phyloP scores from a whole-genome alignment of 2,888 invertebrate genomes.

The Platycheirus albimanus region DNA sequence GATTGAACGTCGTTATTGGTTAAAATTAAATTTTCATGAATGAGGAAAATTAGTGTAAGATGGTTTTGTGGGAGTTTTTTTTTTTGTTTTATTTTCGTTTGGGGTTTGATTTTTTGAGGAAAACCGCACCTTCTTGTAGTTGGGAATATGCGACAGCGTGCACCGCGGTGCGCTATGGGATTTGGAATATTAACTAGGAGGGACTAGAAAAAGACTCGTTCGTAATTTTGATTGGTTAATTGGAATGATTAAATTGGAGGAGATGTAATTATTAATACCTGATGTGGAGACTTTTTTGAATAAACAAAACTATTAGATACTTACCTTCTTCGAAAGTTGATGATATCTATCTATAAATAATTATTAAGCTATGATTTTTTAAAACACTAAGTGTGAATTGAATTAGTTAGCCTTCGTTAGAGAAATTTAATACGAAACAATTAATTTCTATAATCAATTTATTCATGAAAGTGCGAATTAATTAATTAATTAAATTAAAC shows the following conservation, averaged over 20 bases:
- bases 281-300: conserved; percentile 11
- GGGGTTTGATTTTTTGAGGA: conserved; percentile 16
- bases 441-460: too few relatives aligned
- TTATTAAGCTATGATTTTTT: too few relatives aligned
- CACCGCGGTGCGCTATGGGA: not conserved
- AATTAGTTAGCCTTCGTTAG: too few relatives aligned
- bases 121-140: conserved; percentile 65
- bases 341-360: too few relatives aligned
- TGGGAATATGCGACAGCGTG: not conserved
- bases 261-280: conserved; percentile 57
- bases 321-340: not conserved
- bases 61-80: conserved; percentile 50
- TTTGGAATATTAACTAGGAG: conserved; percentile 31
- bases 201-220: conserved; percentile 22
- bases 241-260: conserved; percentile 52
- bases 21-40: conserved; percentile 73
- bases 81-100: not conserved
- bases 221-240: conserved; percentile 67
- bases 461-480: too few relatives aligned
- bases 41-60: conserved; percentile 66
- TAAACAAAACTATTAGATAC: conserved; percentile 20
- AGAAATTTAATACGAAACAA: too few relatives aligned
- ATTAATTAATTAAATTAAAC: too few relatives aligned
- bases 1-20: conserved; percentile 74
- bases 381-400: too few relatives aligned